Conservation (phyloP, 2,888 invertebrate genomes). For the Eustalomyia histrio region DNA sequence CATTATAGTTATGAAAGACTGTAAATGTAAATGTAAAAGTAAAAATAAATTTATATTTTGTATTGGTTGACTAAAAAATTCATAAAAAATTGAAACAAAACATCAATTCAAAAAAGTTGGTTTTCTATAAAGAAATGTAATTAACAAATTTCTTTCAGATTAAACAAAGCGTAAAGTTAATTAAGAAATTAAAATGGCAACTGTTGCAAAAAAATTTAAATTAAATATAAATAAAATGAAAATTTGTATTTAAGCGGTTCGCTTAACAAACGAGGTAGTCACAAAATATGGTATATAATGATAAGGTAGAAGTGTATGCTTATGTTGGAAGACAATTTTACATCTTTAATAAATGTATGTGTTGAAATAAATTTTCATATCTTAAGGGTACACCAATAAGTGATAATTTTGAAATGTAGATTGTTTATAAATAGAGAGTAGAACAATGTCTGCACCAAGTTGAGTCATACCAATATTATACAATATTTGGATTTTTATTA, state of each 20-base stretch:
- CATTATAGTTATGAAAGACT: too few relatives aligned
- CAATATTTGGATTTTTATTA: too few relatives aligned
- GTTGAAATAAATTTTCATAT: not conserved
- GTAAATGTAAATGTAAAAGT: too few relatives aligned
- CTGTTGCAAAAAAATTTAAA: constrained; percentile 44
- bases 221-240: constrained; percentile 5
- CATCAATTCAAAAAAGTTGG: constrained; percentile 45
- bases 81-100: not conserved
- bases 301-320: not conserved
- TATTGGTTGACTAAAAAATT: too few relatives aligned
- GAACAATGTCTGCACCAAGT: not conserved
- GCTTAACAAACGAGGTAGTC: too few relatives aligned
- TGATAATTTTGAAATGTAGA: too few relatives aligned
- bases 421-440: too few relatives aligned
- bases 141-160: constrained; percentile 64
- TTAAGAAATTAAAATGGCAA: constrained; percentile 64
- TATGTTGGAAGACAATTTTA: not conserved
- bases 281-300: not conserved
- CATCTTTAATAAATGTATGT: not conserved
- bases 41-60: too few relatives aligned
- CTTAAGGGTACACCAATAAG: not conserved
- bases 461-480: too few relatives aligned
- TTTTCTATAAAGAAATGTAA: constrained; percentile 57
- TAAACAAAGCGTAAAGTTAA: constrained; percentile 62
- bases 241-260: too few relatives aligned